Percentiles rank a stretch among this genome's conserved stretches.
Conservation (phyloP, 1,140 invertebrate genomes). For the Spodoptera frugiperda region DNA sequence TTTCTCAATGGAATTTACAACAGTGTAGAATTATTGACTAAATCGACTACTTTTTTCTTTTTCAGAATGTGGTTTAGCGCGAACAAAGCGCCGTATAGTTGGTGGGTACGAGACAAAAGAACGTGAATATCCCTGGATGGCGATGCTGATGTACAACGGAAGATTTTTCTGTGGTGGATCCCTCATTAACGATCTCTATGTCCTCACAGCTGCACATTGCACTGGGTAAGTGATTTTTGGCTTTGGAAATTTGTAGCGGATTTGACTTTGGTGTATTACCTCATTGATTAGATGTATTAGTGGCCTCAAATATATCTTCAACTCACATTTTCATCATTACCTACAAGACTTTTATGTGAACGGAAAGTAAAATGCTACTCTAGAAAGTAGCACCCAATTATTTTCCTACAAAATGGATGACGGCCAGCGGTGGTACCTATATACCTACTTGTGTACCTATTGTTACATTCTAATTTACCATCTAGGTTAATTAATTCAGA, state of each 20-base stretch:
- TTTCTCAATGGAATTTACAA: too few species aligned
- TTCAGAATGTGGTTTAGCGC: conserved; percentile 90
- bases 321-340: too few species aligned
- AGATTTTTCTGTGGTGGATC: conserved; percentile 92
- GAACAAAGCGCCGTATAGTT: conserved; percentile 89
- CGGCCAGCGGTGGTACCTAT: too few species aligned
- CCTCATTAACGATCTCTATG: conserved; percentile 87
- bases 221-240: conserved; percentile 69
- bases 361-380: too few species aligned
- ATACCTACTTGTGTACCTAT: conserved; percentile 1
- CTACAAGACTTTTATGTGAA: too few species aligned
- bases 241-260: too few species aligned
- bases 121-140: conserved; percentile 92
- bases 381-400: too few species aligned
- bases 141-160: conserved; percentile 88
- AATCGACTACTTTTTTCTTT: not conserved
- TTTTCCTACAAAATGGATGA: too few species aligned
- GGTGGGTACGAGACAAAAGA: conserved; percentile 89
- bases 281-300: too few species aligned
- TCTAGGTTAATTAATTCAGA: not conserved
- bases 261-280: too few species aligned
- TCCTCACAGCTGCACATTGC: conserved; percentile 86
- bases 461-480: not conserved
- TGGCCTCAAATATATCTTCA: too few species aligned
- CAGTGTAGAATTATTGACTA: too few species aligned